A percentile compares a stretch with the other conserved stretches of the same genome.
These are phyloP conservation scores for Nymphicus hollandicus DNA, from an alignment of 2,113 vertebrate species.

Conservation along the genomic window DNA sequence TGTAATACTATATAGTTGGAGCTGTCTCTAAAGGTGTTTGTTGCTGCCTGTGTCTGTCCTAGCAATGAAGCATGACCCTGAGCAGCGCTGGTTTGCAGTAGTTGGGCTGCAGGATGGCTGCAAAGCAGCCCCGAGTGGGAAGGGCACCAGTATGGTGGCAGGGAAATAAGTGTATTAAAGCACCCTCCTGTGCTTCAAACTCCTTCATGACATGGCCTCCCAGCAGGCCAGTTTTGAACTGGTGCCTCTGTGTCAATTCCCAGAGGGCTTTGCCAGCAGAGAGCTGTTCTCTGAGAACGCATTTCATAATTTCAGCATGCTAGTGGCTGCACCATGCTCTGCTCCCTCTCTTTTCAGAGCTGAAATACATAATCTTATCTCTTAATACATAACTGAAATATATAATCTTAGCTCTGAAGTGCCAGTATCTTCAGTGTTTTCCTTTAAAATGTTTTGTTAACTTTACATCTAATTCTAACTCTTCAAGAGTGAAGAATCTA, in stretches of 20 bases:
- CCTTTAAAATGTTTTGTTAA: neutral
- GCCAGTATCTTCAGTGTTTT: neutral
- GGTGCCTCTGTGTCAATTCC: neutral
- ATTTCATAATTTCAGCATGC: neutral
- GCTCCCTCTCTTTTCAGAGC: neutral
- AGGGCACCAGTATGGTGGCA: too few species aligned
- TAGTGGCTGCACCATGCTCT: neutral
- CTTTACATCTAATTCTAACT: rapidly evolving
- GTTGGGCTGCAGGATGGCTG: rapidly evolving
- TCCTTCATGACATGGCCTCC: neutral
- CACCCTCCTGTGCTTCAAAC: neutral
- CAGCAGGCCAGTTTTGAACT: neutral
- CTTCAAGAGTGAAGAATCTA: neutral
- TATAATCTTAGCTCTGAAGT: neutral
- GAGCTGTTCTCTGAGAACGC: neutral
- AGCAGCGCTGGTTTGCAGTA: neutral
- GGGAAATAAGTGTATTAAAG: neutral
- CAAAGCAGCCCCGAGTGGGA: neutral
- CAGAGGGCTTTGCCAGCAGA: neutral
- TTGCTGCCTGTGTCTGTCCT: neutral
- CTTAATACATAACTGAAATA: neutral
- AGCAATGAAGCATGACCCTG: neutral
- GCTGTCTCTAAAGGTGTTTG: neutral
- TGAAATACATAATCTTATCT: neutral
- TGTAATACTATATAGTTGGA: neutral